A percentile compares a stretch with the other conserved stretches of the same genome.
Conservation (phyloP, 2,888 invertebrate genomes). For the Xestia sexstrigata region DNA sequence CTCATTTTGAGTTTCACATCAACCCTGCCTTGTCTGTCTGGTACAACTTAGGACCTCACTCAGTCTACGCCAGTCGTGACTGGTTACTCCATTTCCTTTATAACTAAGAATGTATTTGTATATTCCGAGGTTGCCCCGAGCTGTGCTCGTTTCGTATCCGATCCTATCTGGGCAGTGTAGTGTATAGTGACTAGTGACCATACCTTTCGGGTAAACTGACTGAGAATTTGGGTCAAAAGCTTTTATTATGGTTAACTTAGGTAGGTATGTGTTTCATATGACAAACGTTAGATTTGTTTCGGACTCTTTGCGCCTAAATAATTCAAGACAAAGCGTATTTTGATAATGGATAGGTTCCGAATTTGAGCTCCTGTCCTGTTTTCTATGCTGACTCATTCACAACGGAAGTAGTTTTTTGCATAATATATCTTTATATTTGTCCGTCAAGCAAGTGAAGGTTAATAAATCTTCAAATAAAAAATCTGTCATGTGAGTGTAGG, state of each 20-base stretch:
- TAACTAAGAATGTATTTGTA: conserved; percentile 19
- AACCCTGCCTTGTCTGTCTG: background rate
- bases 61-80: conserved; percentile 46
- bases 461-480: conserved; percentile 50
- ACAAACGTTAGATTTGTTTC: background rate
- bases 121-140: conserved; percentile 31
- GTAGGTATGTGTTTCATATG: background rate
- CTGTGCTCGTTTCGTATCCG: conserved; percentile 36
- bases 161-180: conserved; percentile 16
- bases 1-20: conserved; percentile 15
- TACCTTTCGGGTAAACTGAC: background rate
- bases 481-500: conserved; percentile 27
- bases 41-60: conserved; percentile 7
- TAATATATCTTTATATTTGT: conserved; percentile 46
- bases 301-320: background rate
- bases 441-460: conserved; percentile 22
- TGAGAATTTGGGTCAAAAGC: conserved; percentile 10
- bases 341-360: conserved; percentile 17
- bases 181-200: conserved; percentile 21
- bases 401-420: conserved; percentile 49
- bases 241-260: background rate
- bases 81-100: conserved; percentile 32
- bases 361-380: conserved; percentile 3
- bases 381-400: conserved; percentile 32
- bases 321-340: background rate